These are phyloP conservation scores for Sinonovacula constricta DNA, from an alignment of 1,140 invertebrate species.

Conservation along the genomic window DNA sequence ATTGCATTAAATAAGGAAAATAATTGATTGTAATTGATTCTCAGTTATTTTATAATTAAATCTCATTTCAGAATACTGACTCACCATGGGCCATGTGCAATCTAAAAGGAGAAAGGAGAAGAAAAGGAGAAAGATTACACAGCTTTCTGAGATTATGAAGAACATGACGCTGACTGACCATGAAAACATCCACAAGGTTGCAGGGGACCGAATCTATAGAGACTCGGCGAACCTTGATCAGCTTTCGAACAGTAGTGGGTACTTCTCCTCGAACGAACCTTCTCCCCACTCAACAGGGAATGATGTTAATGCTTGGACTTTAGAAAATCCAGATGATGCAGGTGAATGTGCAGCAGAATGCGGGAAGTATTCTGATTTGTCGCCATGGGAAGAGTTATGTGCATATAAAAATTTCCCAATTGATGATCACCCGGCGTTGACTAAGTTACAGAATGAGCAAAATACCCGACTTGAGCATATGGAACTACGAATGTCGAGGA, in stretches of 20 bases:
- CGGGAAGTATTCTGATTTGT: conserved; percentile 9
- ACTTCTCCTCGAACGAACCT: conserved; percentile 39
- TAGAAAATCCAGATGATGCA: not conserved
- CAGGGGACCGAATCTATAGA: conserved; percentile 31
- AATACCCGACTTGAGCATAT: conserved; percentile 64
- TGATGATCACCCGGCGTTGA: conserved; percentile 63
- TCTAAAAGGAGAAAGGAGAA: conserved; percentile 42
- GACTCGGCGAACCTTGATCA: conserved; percentile 38
- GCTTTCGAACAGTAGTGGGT: conserved; percentile 49
- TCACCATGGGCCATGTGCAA: conserved; percentile 51
- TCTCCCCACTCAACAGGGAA: conserved; percentile 24
- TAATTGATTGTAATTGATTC: too few species aligned
- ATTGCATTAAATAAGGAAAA: too few species aligned
- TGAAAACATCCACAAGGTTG: conserved; percentile 48
- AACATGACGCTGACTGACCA: conserved; percentile 2
- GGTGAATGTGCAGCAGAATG: not conserved
- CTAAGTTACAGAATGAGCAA: conserved; percentile 67
- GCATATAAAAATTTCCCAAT: conserved; percentile 46
- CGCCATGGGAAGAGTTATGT: conserved; percentile 32
- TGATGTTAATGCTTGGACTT: conserved; percentile 16
- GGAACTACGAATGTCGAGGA: conserved; percentile 65
- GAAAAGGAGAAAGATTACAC: conserved; percentile 27
- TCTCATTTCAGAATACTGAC: not conserved
- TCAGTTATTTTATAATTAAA: too few species aligned
- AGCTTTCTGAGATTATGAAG: conserved; percentile 36